Conservation (phyloP, 2,888 invertebrate species). For the Habroteleia sp. region DNA sequence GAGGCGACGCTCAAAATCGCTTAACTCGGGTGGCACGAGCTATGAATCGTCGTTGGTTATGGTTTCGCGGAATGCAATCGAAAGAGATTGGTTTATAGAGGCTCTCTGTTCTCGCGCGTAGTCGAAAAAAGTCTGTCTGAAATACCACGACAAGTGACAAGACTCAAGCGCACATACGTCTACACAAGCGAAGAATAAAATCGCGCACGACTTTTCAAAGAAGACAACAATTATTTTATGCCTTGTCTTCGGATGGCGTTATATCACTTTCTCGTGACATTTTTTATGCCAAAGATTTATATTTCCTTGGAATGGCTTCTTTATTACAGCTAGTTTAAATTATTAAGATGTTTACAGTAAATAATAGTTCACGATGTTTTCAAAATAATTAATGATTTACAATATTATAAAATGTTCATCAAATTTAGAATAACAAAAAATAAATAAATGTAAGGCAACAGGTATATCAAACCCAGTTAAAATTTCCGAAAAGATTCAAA, state of each 20-base stretch:
- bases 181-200: conserved; percentile 17
- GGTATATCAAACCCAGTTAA: no score
- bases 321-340: no score
- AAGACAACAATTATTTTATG: conserved; percentile 52
- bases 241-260: conserved; percentile 40
- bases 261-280: conserved; percentile 52
- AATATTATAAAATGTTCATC: no score
- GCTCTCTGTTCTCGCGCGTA: conserved; percentile 36
- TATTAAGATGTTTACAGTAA: no score
- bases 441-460: no score
- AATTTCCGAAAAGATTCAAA: no score
- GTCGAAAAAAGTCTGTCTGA: conserved; percentile 22
- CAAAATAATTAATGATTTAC: no score
- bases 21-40: conserved; percentile 57
- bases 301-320: conserved; percentile 9
- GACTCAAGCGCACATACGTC: conserved; percentile 29
- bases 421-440: no score
- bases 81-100: conserved; percentile 60
- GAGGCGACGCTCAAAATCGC: conserved; percentile 54
- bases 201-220: conserved; percentile 46
- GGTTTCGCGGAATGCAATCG: conserved; percentile 62
- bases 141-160: conserved; percentile 45
- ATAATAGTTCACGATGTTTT: no score
- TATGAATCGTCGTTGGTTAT: conserved; percentile 59
- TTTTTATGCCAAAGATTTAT: conserved; percentile 42